A percentile compares a stretch with the other conserved stretches of the same genome.
Conservation (phyloP, 2,888 invertebrate species). For the Tetanocera ferruginea region DNA sequence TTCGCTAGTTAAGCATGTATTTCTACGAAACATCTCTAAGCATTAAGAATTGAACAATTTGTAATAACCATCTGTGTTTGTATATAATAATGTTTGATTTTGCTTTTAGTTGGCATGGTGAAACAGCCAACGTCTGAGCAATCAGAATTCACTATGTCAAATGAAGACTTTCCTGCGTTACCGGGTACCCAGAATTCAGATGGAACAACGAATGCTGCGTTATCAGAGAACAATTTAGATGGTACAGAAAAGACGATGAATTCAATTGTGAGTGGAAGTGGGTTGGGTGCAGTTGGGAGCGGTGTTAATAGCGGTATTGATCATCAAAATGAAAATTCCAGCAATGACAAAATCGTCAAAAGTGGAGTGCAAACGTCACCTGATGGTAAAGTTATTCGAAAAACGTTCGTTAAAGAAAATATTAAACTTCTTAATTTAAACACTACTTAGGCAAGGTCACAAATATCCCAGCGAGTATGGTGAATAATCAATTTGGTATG, state of each 20-base stretch:
- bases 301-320: conserved; percentile 63
- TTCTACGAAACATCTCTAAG: no score
- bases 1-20: no score
- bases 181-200: conserved; percentile 89
- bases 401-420: background rate
- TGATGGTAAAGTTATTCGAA: conserved; percentile 77
- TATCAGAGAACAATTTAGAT: conserved; percentile 67
- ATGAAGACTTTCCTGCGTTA: conserved; percentile 99
- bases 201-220: conserved; percentile 70
- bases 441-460: conserved; percentile 87
- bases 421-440: background rate
- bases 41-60: background rate
- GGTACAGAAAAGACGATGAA: conserved; percentile 69
- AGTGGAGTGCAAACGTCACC: conserved; percentile 95
- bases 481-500: conserved; percentile 99
- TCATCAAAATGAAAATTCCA: conserved; percentile 69
- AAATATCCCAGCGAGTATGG: conserved; percentile 98
- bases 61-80: background rate
- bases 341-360: conserved; percentile 73
- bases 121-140: conserved; percentile 94
- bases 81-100: conserved; percentile 23
- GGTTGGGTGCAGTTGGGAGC: conserved; percentile 56
- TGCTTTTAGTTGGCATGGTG: conserved; percentile 86
- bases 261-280: conserved; percentile 66
- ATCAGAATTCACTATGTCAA: conserved; percentile 97